Base-by-base conservation (phyloP, 2,797 vertebrate genomes). In the Delichon dasypus region DNA sequence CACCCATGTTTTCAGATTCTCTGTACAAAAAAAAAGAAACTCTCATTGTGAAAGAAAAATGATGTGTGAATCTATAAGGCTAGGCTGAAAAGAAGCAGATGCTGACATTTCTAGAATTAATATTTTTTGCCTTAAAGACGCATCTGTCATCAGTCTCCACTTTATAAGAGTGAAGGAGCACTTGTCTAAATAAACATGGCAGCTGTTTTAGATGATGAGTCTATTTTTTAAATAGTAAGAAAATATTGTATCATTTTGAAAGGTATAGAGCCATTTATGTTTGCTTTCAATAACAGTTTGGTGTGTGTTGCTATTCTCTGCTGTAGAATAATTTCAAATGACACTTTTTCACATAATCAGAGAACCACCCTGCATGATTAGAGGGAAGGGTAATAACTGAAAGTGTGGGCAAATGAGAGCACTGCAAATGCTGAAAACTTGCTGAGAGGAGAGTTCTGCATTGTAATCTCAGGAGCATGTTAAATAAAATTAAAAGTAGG, bases 181-280 rank as follows among this genome's bases (percentile, higher is more conserved):
- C 92, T 97, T 98, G 95, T 95, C 97, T 89, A 98, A 98, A 97
- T 97, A 98, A 98, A 98, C 95, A 97, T 95, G 96, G 88, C 91
- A 96, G 88, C 94, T 96, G 75, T 96, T 97, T 97, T 92, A 68
- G 96, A 80, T 60, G 76, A 71, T 73, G 50, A 23, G 58, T 21
- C 72, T 89, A 64, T 18, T 92, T 94, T 96, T 88, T 65, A 92
- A 90, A 78, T 72, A 93, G 81, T 73, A 74, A 91, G 81, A 93
- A 91, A 89, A 47, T 66, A 90, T 17, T 51, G 47, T 95, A 82
- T 88, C 26, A 75, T 93, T 97, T 86, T 89, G 77, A 62, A 94
- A 93, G 38, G 40, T 89, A 67, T 82, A 77, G 45, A 2, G n/a
- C 70, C 44, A 13, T 91, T 78, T 84, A 54, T 66, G 42, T 80